Base-by-base conservation (phyloP, 1,140 invertebrate species). In the Thaumatotibia leucotreta region DNA sequence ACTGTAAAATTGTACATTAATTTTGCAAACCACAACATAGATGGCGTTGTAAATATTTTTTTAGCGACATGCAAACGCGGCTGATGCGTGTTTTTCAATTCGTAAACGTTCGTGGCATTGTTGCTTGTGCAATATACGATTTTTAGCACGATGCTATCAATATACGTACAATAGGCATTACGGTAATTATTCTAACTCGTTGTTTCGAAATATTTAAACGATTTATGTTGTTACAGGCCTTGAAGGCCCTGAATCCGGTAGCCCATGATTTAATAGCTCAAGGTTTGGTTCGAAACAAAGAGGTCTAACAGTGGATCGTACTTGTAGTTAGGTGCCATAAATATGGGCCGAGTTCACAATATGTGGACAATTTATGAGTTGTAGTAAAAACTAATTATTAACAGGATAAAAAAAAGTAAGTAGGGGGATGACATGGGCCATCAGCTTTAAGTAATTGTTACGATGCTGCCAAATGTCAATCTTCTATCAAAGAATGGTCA, bases 151-250 rank as follows among this genome's bases (percentile, higher is more conserved):
- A 58, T 58, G 4, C 52, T 58, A 58, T 58, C 52, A 31, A 58
- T 58, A 58, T 31, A 58, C 24, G 24, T 32, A 70, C 61, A 66
- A 66, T 64, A 22, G 54, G 20, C 29, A 66, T 66, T 63, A 62
- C 39, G 49, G 52, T 67, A 67, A 70, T 70, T 67, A 64, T 61
- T 70, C 62, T 52, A 58, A 61, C 61, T 54, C 52, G 29, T 33
- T 23, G 45, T 67, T 67, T 29, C 31, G 61, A 67, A 67, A 67
- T 45, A 35, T 31, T 52, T 63, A 58, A 58, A 11, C 11, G 52
- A 49, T 58, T 58, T 58, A 58, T 58, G 52, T 23, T 27, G 52
- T 54, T 14, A 14, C n/a, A 54, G 52, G 24, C 52, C 52, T 58
- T 27, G 52, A n/a, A n/a, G n/a, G n/a, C n/a, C n/a, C n/a, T 58